phyloP scores from a whole-genome alignment of 2,113 vertebrate species.

The Tricholaema leucomelas region DNA sequence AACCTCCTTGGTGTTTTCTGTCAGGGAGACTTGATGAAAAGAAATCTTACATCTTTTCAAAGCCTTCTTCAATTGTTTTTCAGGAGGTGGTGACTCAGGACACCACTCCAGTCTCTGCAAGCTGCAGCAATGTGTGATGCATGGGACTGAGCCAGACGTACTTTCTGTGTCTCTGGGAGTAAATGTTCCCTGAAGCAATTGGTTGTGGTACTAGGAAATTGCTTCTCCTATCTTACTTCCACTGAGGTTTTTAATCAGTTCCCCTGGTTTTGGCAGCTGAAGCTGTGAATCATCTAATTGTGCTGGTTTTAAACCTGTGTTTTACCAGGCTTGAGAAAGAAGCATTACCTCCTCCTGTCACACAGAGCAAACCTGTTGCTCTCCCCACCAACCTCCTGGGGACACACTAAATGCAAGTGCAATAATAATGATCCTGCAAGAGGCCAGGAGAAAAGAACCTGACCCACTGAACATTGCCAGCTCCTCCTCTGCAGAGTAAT shows the following conservation, averaged over 20 bases:
- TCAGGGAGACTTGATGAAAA: slow-evolving; percentile 4
- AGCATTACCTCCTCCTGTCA: neutral
- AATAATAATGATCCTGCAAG: neutral
- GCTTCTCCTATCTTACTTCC: neutral
- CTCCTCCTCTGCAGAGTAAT: neutral
- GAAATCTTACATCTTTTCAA: neutral
- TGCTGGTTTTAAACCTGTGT: neutral
- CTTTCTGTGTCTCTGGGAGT: neutral
- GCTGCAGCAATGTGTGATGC: neutral
- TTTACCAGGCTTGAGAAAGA: neutral
- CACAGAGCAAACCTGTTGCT: neutral
- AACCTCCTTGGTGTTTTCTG: neutral
- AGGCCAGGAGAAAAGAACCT: neutral
- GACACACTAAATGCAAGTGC: fast-evolving
- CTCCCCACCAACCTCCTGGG: neutral
- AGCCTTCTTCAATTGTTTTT: slow-evolving; percentile 28
- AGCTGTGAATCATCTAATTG: neutral
- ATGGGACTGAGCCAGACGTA: neutral
- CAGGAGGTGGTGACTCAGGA: slow-evolving; percentile 28
- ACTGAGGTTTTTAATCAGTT: neutral
- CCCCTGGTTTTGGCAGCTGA: neutral
- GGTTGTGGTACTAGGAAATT: neutral
- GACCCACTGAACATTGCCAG: fast-evolving
- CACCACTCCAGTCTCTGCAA: neutral
- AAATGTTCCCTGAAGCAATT: neutral